Percentiles rank a stretch among this genome's conserved stretches.
Conservation (phyloP, 2,113 vertebrate species). For the Manacus vitellinus region DNA sequence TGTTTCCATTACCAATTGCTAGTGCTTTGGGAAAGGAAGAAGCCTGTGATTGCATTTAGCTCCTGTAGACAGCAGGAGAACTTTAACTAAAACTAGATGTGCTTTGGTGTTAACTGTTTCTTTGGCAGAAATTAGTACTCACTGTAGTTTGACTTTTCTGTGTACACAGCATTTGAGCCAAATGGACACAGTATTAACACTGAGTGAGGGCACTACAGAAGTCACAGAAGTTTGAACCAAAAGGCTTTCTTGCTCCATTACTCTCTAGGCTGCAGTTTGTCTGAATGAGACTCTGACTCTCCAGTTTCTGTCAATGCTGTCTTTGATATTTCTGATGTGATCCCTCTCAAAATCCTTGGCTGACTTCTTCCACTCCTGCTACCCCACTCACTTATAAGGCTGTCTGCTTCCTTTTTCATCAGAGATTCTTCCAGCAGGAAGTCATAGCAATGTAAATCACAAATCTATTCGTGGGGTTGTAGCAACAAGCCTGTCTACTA, state of each 20-base stretch:
- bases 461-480: background rate
- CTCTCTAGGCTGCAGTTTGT: background rate
- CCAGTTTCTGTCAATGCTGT: background rate
- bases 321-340: background rate
- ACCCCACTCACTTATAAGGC: background rate
- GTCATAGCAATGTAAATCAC: background rate
- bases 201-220: background rate
- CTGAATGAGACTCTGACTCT: background rate
- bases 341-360: background rate
- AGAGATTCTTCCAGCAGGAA: background rate
- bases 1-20: conserved; percentile 35
- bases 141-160: background rate
- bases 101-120: conserved; percentile 31
- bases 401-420: background rate
- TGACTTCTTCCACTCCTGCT: background rate
- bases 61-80: conserved; percentile 8
- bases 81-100: background rate
- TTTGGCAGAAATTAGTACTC: background rate
- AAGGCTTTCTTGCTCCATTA: background rate
- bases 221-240: background rate
- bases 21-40: conserved; percentile 34
- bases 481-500: background rate
- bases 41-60: conserved; percentile 36
- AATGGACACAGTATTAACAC: background rate
- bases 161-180: background rate